These are phyloP conservation scores for Catharus ustulatus DNA, from an alignment of 2,797 vertebrate genomes.

Conservation along the genomic window DNA sequence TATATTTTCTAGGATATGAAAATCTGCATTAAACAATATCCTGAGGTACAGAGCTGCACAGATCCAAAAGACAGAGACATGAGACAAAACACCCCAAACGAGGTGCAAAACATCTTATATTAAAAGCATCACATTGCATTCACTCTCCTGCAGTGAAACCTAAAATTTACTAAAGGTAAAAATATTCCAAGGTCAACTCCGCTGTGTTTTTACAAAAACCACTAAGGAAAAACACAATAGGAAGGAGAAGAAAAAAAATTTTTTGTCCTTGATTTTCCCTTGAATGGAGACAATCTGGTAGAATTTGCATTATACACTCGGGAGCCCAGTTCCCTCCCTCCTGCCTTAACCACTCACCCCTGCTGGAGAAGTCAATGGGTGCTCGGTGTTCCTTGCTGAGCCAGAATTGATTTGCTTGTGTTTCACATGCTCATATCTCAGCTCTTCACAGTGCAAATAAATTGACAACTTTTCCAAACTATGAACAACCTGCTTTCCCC, in stretches of 20 bases:
- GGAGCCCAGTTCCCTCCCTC: background rate
- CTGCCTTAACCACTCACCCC: slow-evolving; percentile 8
- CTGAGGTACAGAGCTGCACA: background rate
- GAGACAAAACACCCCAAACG: background rate
- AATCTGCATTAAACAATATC: background rate
- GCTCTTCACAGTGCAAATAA: background rate
- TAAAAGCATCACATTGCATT: background rate
- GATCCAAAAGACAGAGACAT: background rate
- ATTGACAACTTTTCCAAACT: slow-evolving; percentile 11
- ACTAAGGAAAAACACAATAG: background rate
- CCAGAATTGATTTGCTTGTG: slow-evolving; percentile 22
- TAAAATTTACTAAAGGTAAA: background rate
- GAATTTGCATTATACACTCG: background rate
- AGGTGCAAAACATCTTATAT: background rate
- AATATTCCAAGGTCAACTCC: background rate
- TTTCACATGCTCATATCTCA: slow-evolving; percentile 11
- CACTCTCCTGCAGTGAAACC: background rate
- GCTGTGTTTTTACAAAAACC: background rate
- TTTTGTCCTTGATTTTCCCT: slow-evolving; percentile 40
- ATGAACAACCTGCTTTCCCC: background rate
- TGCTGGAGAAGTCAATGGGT: slow-evolving; percentile 26
- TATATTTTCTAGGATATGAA: background rate
- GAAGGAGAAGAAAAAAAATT: background rate
- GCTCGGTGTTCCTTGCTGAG: background rate
- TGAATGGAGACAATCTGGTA: background rate